Evolutionary conservation across 2,888 invertebrate genomes (phyloP).

Genomic region (Caenorhabditis drosophilae): DNA sequence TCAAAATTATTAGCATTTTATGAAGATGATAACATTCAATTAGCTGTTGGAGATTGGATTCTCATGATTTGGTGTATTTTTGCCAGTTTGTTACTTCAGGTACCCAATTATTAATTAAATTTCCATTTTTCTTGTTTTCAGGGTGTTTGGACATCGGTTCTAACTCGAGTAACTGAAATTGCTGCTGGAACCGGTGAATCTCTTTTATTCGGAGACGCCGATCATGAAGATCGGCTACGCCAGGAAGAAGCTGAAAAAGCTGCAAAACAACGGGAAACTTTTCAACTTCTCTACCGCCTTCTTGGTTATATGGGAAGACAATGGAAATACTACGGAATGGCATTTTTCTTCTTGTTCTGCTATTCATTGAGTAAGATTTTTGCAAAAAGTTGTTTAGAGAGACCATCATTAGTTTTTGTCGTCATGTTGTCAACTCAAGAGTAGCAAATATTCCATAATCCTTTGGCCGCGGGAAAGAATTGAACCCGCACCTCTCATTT

Average conservation of each 20-base stretch:
- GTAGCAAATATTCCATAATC: conserved; percentile 45
- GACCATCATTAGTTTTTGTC: conserved; percentile 36
- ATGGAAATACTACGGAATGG: conserved; percentile 64
- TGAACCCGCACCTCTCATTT: conserved; percentile 13
- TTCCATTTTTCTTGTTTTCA: conserved; percentile 23
- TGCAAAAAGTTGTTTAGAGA: conserved; percentile 1
- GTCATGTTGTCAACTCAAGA: conserved; percentile 34
- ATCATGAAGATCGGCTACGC: conserved; percentile 37
- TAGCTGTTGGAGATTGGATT: conserved; percentile 68
- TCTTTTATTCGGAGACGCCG: conserved; percentile 48
- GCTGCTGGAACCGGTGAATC: conserved; percentile 46
- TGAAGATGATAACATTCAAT: conserved; percentile 53
- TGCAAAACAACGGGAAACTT: conserved; percentile 64
- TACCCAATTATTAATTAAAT: conserved; percentile 3
- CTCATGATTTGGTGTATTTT: conserved; percentile 68
- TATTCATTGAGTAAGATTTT: conserved; percentile 61
- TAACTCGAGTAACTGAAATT: conserved; percentile 59
- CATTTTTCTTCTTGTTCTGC: conserved; percentile 64
- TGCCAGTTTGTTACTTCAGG: conserved; percentile 60
- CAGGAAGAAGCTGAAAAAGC: conserved; percentile 58
- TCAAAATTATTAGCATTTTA: conserved; percentile 67
- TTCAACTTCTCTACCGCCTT: conserved; percentile 60
- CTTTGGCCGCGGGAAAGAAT: conserved; percentile 15
- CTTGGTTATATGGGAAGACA: conserved; percentile 66
- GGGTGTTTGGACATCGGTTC: conserved; percentile 62